These are phyloP conservation scores for Gnathonemus echidnorhynchus DNA, from an alignment of 2,113 vertebrate genomes.

Conservation along the genomic window DNA sequence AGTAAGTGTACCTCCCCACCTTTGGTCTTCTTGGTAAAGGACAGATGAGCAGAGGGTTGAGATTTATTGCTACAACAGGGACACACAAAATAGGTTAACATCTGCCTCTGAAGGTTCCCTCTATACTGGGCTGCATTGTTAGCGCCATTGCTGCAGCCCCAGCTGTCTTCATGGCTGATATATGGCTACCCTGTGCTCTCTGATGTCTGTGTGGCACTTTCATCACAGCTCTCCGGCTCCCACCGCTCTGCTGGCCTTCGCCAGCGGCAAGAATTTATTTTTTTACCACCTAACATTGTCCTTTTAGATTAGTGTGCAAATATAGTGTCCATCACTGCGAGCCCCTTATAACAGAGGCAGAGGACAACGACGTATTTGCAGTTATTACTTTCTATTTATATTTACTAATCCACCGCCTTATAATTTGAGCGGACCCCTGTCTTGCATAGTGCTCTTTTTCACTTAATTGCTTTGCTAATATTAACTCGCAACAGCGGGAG, in stretches of 20 bases:
- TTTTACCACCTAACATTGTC: not conserved
- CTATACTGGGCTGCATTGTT: conserved; percentile 15
- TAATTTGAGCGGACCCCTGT: not conserved
- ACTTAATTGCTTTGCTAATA: not conserved
- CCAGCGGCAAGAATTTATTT: not conserved
- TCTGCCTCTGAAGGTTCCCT: conserved; percentile 18
- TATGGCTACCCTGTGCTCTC: not conserved
- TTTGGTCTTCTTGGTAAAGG: not conserved
- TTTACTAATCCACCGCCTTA: not conserved
- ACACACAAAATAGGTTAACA: conserved; percentile 17
- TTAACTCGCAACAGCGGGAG: not conserved
- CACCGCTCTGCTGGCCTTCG: not conserved
- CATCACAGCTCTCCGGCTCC: not conserved
- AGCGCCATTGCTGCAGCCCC: not conserved
- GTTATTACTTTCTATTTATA: not conserved
- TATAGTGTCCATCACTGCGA: not conserved
- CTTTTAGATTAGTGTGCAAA: not conserved
- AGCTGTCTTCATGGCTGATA: not conserved
- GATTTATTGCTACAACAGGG: conserved; percentile 19
- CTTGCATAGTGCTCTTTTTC: not conserved
- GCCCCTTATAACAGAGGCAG: not conserved
- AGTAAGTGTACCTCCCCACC: not conserved
- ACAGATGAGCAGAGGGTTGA: conserved; percentile 15
- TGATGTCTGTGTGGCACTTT: not conserved
- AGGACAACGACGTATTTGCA: not conserved